Evolutionary conservation across 2,797 vertebrate genomes (phyloP), one percentile per base, ranked within the genome.

Genomic region (Chaetophractus vellerosus): DNA sequence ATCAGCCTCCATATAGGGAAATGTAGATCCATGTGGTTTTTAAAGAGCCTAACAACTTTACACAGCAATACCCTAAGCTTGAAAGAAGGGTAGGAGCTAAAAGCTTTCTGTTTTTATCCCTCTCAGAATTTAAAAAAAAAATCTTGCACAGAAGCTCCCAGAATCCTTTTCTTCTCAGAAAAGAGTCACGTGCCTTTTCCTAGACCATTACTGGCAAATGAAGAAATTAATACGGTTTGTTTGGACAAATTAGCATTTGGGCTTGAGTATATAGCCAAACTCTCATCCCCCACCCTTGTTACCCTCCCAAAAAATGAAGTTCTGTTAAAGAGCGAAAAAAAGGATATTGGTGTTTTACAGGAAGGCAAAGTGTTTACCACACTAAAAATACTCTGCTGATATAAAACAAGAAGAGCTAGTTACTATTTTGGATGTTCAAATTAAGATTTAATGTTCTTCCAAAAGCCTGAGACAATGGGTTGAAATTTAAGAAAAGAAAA

Each of bases 401-500:
- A 45, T 0, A 10, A 18, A 41, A 45, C 14, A 33, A 74, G 14
- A 10, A 75, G 10, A 0, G 38, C 38, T 52, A 76, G 26, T 31
- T 87, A 52, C 11, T n/a, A 28, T 80, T 59, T 68, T 68, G n/a
- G 24, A 61, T 84, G 76, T 23, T 38, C 36, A 48, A 36, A 66
- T 33, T 9, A 64, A 63, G 5, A 52, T 23, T 50, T 38, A 41
- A 41, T 21, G 36, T 8, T 5, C 19, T 59, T 9, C 26, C 28
- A 2, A 75, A 64, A 74, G 2, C 3, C 57, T 90, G 14, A 66
- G 64, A 85, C 78, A 33, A 85, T n/a, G 3, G 5, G 19, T 14
- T 68, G 12, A 85, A 89, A 79, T 79, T 89, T 66, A 68, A 85
- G 38, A n/a, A 38, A 93, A 80, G 8, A 26, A 36, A 83, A 52